A percentile compares a stretch with the other conserved stretches of the same genome.
These are phyloP conservation scores for Hetaerina titia DNA, from an alignment of 2,888 invertebrate genomes.

Conservation along the genomic window DNA sequence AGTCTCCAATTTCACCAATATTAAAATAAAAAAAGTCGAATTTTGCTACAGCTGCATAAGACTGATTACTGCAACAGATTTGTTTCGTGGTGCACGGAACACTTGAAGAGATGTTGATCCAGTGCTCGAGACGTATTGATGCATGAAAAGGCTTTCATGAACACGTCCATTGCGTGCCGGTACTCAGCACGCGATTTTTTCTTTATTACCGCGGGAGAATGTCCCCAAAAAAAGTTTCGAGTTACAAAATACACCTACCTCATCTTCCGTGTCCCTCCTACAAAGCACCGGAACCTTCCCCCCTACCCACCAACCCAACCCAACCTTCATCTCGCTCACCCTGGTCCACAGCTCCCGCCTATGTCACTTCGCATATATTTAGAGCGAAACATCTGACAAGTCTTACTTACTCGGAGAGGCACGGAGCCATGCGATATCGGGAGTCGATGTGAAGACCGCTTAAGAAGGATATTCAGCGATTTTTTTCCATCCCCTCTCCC, in stretches of 20 bases:
- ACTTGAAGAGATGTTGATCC: not conserved
- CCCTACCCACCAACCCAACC: not conserved
- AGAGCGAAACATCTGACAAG: not conserved
- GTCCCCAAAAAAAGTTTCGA: not conserved
- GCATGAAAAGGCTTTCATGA: not conserved
- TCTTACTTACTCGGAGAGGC: not conserved
- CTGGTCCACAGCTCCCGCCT: not conserved
- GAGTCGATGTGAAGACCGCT: slow-evolving; percentile 20
- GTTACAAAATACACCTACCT: not conserved
- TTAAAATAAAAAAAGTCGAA: not conserved
- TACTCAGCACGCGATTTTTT: not conserved
- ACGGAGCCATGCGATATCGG: not conserved
- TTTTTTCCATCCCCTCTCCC: not conserved
- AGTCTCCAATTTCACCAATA: not conserved
- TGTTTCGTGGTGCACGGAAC: not conserved
- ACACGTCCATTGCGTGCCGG: not conserved
- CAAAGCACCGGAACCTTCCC: not conserved
- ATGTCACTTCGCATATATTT: not conserved
- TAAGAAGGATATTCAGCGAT: not conserved
- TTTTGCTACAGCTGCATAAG: not conserved
- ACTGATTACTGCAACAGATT: not conserved
- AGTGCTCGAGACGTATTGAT: not conserved
- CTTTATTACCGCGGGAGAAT: not conserved
- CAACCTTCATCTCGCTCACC: not conserved
- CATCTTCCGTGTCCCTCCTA: not conserved